These are phyloP conservation scores for Sinotaia quadrata DNA, from an alignment of 2,888 invertebrate genomes.

Conservation along the genomic window DNA sequence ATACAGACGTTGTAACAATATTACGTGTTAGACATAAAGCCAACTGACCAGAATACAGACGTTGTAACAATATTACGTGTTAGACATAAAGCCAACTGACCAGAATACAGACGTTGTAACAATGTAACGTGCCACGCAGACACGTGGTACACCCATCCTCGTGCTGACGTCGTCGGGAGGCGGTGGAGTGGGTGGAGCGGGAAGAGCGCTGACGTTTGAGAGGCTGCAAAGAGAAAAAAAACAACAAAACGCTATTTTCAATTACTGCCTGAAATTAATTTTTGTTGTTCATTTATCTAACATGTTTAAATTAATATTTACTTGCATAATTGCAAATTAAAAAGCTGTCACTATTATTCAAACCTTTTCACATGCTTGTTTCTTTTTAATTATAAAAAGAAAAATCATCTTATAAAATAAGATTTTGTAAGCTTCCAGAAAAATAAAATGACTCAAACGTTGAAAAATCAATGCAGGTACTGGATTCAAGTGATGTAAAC, in stretches of 20 bases:
- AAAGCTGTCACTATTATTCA: too few species aligned
- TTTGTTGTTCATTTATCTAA: too few species aligned
- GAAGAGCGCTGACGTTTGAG: constrained; percentile 41
- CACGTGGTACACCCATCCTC: constrained; percentile 58
- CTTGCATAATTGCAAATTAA: too few species aligned
- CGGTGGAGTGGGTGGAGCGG: constrained; percentile 36
- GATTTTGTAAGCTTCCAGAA: too few species aligned
- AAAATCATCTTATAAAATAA: too few species aligned
- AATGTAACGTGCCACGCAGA: constrained; percentile 60
- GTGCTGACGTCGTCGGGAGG: constrained; percentile 41
- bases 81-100: constrained; percentile 40
- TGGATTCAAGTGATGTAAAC: too few species aligned
- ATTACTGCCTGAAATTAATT: too few species aligned
- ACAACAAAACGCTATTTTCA: background rate
- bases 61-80: background rate
- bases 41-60: constrained; percentile 48
- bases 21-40: background rate
- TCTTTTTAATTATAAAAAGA: too few species aligned
- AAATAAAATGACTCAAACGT: too few species aligned
- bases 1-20: background rate
- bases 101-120: constrained; percentile 62
- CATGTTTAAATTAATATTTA: too few species aligned
- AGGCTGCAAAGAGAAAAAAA: constrained; percentile 35
- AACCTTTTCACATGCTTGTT: too few species aligned
- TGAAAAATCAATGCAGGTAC: too few species aligned